These are phyloP conservation scores for Lampris megalopsis DNA, from an alignment of 2,113 vertebrate species.

Conservation along the genomic window DNA sequence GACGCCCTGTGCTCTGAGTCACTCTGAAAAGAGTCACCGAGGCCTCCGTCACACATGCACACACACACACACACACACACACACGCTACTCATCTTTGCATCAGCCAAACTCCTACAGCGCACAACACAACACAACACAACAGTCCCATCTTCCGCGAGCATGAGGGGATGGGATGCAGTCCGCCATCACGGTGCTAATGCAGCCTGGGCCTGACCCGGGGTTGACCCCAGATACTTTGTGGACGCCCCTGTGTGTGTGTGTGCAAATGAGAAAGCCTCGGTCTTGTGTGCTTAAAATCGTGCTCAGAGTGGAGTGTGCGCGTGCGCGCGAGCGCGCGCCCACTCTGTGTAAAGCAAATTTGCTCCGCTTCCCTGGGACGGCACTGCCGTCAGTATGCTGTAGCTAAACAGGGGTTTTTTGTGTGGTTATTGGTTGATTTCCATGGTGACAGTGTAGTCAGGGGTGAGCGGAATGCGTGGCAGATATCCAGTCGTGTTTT, in stretches of 20 bases:
- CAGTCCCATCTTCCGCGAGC: slow-evolving; percentile 39
- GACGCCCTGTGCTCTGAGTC: slow-evolving; percentile 75
- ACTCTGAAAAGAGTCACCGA: slow-evolving; percentile 69
- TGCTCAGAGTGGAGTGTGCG: neutral
- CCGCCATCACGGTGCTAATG: slow-evolving; percentile 35
- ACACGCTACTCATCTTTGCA: slow-evolving; percentile 58
- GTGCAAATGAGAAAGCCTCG: neutral
- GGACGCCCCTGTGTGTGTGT: slow-evolving; percentile 38
- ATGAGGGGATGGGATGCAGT: slow-evolving; percentile 50
- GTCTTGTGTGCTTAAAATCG: too few species aligned
- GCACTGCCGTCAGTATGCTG: slow-evolving; percentile 63
- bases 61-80: slow-evolving; percentile 26
- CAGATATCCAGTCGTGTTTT: slow-evolving; percentile 70
- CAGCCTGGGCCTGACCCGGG: slow-evolving; percentile 53
- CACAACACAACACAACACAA: slow-evolving; percentile 53
- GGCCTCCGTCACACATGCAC: slow-evolving; percentile 62
- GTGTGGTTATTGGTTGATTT: slow-evolving; percentile 79
- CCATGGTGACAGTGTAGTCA: slow-evolving; percentile 78
- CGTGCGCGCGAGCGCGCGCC: slow-evolving; percentile 46
- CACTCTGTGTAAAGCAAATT: slow-evolving; percentile 70
- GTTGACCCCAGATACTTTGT: slow-evolving; percentile 67
- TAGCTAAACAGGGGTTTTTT: slow-evolving; percentile 71
- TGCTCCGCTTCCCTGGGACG: slow-evolving; percentile 64
- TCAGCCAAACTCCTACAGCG: slow-evolving; percentile 69
- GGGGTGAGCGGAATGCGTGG: slow-evolving; percentile 75